Conservation (phyloP, 37 sponge, comb jelly and placozoan species). For the Ianthella basta region DNA sequence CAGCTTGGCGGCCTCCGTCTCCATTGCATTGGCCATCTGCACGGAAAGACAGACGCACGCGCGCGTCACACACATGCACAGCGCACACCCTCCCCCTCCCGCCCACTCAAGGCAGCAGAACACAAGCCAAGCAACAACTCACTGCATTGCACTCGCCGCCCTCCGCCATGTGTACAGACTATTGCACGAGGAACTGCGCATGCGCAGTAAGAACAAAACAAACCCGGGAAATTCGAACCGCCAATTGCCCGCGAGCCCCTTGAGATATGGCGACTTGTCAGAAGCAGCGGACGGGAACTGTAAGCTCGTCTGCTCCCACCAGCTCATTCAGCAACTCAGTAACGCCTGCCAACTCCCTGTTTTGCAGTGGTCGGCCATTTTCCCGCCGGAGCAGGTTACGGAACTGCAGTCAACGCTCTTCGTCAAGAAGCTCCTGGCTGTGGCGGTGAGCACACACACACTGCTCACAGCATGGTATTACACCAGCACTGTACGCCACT, state of each 20-base stretch:
- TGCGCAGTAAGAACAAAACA: not conserved
- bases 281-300: conserved; percentile 54
- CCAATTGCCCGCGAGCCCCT: not conserved
- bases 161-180: conserved; percentile 6
- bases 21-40: too few species aligned
- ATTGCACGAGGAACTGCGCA: not conserved
- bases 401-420: conserved; percentile 93
- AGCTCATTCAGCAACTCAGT: not conserved
- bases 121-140: too few species aligned
- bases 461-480: not conserved
- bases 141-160: too few species aligned
- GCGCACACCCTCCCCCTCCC: too few species aligned
- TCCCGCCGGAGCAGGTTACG: conserved; percentile 87
- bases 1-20: too few species aligned
- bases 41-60: too few species aligned
- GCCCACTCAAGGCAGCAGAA: too few species aligned
- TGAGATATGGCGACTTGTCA: conserved; percentile 48
- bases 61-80: too few species aligned
- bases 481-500: not conserved
- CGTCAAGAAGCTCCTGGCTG: conserved; percentile 95
- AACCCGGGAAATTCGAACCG: not conserved
- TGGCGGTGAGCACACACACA: conserved; percentile 63
- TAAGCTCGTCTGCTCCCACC: not conserved
- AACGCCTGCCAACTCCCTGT: not conserved
- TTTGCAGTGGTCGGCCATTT: conserved; percentile 85